Percentiles rank a stretch among this genome's conserved stretches.
Evolutionary conservation across 2,113 vertebrate genomes (phyloP).

Genomic region (Gracilinanus agilis): DNA sequence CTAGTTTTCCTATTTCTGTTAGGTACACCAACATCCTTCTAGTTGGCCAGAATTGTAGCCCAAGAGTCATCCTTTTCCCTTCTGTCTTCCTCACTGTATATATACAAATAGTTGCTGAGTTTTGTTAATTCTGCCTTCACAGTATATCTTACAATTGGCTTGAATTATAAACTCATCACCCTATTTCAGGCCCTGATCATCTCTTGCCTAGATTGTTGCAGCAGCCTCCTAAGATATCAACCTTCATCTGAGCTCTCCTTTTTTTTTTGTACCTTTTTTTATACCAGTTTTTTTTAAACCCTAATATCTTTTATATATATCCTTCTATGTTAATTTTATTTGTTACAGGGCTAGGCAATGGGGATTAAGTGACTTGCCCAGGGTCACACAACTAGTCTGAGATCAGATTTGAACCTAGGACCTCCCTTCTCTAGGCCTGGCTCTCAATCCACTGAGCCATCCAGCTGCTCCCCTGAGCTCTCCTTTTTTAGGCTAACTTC

Average conservation of each 20-base stretch:
- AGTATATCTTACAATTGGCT: background rate
- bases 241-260: background rate
- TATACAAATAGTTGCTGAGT: background rate
- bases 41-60: background rate
- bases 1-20: background rate
- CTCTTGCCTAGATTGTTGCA: background rate
- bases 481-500: no score
- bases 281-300: no score
- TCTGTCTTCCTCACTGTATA: background rate
- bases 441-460: no score
- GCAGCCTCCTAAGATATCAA: background rate
- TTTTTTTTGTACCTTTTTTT: no score
- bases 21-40: background rate
- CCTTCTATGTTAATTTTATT: no score
- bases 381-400: no score
- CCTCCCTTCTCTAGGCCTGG: no score
- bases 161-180: background rate
- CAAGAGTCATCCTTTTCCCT: background rate
- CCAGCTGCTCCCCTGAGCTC: no score
- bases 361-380: no score
- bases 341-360: no score
- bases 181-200: background rate
- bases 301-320: no score
- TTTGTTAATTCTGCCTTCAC: background rate
- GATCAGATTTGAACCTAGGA: no score